Base-by-base conservation (phyloP, 23 tunicate species). In the Ciona savignyi region DNA sequence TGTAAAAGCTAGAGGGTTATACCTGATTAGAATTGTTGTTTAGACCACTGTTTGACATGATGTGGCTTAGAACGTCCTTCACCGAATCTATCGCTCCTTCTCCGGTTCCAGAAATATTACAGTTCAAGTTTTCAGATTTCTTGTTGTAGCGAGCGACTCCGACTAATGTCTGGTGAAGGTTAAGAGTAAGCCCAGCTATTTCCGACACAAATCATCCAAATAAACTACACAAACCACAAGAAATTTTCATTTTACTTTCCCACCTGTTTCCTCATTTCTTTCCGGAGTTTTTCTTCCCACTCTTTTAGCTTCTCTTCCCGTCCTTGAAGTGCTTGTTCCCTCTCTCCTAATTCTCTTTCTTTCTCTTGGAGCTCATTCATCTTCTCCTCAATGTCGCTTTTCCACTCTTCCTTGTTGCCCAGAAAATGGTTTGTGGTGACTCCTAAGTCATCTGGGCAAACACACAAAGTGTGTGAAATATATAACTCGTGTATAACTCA, bases 51-150 rank as follows among this genome's bases (percentile, higher is more conserved):
- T 74, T 67, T 0, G 80, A 65, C 92, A 85, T 85, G 29, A 85
- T 72, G 35, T 85, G 92, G 34, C 74, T 68, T 51, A 88, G 42
- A 26, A 83, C 78, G 35, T 77, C 88, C 34, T 77, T 88, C 1
- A 88, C 80, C 30, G 83, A 76, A n/a, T 71, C 80, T 26, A 77
- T 71, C 11, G 95, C 95, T 1, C 88, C 95, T 26, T 88, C 82
- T 65, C 95, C 95, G 1, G 75, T 77, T 30, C 95, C 95, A 0
- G 79, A 34, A 25, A 88, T 81, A 22, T 82, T 67, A 75, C 80
- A 82, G n/a, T 72, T 77, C 0, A 77, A 65, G 15, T 70, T 65
- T 42, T 85, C 81, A 26, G 63, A 28, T 27, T 66, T 71, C 63
- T 78, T 85, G 33, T 63, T 80, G 74, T 79, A 73, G 20, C 72